Conservation (phyloP, 2,797 vertebrate species). For the Amniataba percoides region DNA sequence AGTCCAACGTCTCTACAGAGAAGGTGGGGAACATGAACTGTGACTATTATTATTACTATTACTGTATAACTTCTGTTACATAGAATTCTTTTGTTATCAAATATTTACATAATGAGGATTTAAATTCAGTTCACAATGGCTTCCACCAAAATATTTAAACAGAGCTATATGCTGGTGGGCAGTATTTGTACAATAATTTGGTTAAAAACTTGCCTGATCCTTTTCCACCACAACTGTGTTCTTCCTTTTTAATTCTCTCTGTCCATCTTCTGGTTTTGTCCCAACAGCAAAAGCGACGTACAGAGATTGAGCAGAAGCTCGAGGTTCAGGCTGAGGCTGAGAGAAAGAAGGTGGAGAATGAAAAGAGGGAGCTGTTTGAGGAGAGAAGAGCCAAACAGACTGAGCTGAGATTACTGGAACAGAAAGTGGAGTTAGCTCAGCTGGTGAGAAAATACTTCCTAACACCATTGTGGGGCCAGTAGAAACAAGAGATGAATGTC, state of each 20-base stretch:
- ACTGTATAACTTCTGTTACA: too few species aligned
- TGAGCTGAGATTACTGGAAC: constrained; percentile 95
- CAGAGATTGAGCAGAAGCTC: constrained; percentile 98
- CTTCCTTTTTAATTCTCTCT: not conserved
- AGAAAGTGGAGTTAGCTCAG: constrained; percentile 98
- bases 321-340: constrained; percentile 98
- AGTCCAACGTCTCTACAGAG: constrained; percentile 95
- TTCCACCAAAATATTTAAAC: not conserved
- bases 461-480: not conserved
- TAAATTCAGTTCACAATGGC: not conserved
- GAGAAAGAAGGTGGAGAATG: constrained; percentile 95
- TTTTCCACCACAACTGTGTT: not conserved
- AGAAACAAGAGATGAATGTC: not conserved
- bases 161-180: too few species aligned
- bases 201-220: not conserved
- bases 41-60: too few species aligned
- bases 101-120: not conserved
- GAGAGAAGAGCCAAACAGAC: constrained; percentile 98
- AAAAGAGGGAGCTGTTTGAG: constrained; percentile 96
- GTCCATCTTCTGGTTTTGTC: not conserved
- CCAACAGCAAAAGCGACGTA: constrained; percentile 93
- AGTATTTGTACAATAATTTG: not conserved
- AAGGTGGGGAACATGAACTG: constrained; percentile 85
- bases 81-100: too few species aligned
- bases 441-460: constrained; percentile 84